Conservation (phyloP, 2,797 vertebrate species). For the Lophius americanus region DNA sequence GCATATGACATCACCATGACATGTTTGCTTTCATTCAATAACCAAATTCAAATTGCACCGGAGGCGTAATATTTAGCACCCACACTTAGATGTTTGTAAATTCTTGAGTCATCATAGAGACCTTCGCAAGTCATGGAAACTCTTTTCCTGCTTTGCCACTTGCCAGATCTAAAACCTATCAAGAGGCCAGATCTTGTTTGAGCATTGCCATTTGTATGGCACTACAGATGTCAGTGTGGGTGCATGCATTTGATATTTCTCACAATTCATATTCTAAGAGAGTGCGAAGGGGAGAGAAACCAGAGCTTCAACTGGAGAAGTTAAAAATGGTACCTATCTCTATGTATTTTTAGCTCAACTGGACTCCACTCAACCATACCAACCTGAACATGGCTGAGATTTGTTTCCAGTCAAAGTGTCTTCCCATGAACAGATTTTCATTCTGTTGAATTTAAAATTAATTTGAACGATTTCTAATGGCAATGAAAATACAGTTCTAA, state of each 20-base stretch:
- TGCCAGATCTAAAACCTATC: slow-evolving; percentile 38
- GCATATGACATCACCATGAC: too few species aligned
- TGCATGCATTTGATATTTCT: slow-evolving; percentile 49
- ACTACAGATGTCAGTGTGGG: slow-evolving; percentile 24
- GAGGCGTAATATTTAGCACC: not conserved
- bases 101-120: slow-evolving; percentile 28
- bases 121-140: slow-evolving; percentile 43
- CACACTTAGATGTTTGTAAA: slow-evolving; percentile 8
- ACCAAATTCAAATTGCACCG: not conserved
- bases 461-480: slow-evolving; percentile 1
- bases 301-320: slow-evolving; percentile 34
- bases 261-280: slow-evolving; percentile 37
- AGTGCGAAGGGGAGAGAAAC: slow-evolving; percentile 10
- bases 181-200: slow-evolving; percentile 43
- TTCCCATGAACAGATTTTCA: slow-evolving; percentile 3
- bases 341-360: slow-evolving; percentile 56
- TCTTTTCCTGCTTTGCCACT: slow-evolving; percentile 52
- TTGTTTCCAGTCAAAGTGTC: slow-evolving; percentile 47
- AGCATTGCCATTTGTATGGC: slow-evolving; percentile 18
- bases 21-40: slow-evolving; percentile 4
- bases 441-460: slow-evolving; percentile 15
- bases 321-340: slow-evolving; percentile 50
- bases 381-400: slow-evolving; percentile 52
- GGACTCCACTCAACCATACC: slow-evolving; percentile 52
- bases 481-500: slow-evolving; percentile 5